Evolutionary conservation across 2,113 vertebrate genomes (phyloP).

Genomic region (Xiphorhynchus elegans): DNA sequence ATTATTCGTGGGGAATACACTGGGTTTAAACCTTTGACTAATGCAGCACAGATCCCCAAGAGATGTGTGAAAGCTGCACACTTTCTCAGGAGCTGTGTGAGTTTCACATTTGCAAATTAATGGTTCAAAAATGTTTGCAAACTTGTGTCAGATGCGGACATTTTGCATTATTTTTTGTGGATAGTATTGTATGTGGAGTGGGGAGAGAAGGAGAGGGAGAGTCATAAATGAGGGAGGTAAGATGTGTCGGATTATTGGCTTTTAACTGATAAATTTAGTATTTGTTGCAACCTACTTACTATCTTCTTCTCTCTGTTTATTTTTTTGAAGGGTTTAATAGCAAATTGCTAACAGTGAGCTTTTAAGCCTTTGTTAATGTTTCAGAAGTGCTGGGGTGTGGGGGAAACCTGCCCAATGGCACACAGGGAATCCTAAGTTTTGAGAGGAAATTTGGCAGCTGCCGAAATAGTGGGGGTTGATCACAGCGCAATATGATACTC

Average conservation of each 20-base stretch:
- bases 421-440: not conserved
- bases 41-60: not conserved
- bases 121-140: not conserved
- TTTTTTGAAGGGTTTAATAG: not conserved
- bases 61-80: not conserved
- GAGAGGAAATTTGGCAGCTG: conserved; percentile 7
- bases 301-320: not conserved
- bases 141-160: not conserved
- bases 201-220: conserved; percentile 10
- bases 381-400: not conserved
- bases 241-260: not conserved
- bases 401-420: not conserved
- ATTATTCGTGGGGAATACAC: conserved; percentile 12
- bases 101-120: conserved; percentile 15
- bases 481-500: not conserved
- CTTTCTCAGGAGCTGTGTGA: not conserved
- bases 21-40: conserved; percentile 55
- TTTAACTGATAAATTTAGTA: not conserved
- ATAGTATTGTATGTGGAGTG: not conserved
- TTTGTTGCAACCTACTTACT: not conserved
- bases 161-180: not conserved
- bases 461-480: not conserved
- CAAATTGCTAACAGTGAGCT: not conserved
- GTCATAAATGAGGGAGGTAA: conserved; percentile 18
- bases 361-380: not conserved